Conservation (phyloP, 2,797 vertebrate species). For the Cossypha heuglini region DNA sequence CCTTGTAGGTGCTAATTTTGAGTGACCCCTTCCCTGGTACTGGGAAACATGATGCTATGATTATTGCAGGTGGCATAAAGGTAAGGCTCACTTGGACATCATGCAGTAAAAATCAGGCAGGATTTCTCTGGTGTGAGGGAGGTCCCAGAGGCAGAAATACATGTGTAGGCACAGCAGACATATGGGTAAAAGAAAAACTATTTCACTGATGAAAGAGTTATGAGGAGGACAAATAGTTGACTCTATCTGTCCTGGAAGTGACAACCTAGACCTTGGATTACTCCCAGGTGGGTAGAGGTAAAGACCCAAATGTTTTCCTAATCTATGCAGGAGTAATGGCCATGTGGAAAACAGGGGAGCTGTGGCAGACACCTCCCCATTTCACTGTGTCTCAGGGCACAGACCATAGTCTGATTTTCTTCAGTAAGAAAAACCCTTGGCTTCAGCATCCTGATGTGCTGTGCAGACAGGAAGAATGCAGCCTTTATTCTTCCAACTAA, state of each 20-base stretch:
- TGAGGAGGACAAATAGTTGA: background rate
- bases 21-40: background rate
- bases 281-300: background rate
- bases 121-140: background rate
- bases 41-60: background rate
- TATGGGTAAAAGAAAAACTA: background rate
- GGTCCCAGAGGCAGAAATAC: background rate
- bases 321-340: background rate
- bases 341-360: background rate
- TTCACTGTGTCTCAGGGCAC: background rate
- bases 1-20: background rate
- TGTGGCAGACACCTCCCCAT: background rate
- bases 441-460: background rate
- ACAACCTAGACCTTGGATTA: background rate
- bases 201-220: background rate
- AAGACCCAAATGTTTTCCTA: background rate
- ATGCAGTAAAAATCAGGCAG: background rate
- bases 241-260: background rate
- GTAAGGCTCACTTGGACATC: background rate
- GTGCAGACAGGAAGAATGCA: background rate
- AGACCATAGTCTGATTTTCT: background rate
- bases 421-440: background rate
- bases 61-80: background rate
- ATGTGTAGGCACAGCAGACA: background rate
- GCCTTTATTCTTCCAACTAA: constrained; percentile 1